phyloP scores from a whole-genome alignment of 1,140 invertebrate species.

The Ladona fulva region DNA sequence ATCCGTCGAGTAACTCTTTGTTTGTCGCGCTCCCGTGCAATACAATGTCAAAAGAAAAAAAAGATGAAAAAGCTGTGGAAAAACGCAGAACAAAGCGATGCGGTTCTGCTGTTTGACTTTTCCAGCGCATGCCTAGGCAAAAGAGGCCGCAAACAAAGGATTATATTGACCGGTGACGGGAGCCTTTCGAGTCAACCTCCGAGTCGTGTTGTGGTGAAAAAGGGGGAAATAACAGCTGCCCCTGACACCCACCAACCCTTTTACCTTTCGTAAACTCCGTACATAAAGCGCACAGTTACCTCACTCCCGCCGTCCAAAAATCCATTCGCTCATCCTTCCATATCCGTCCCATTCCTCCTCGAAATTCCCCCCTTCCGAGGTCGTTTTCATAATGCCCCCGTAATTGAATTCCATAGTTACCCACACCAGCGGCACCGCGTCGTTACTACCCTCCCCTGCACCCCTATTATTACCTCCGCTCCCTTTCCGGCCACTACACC shows the following conservation, averaged over 20 bases:
- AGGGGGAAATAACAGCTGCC: too few relatives aligned
- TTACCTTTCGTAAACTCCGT: too few relatives aligned
- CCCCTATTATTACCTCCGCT: neutral
- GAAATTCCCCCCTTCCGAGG: neutral
- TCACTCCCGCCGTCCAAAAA: too few relatives aligned
- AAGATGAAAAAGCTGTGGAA: too few relatives aligned
- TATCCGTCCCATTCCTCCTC: neutral
- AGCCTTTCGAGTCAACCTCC: neutral
- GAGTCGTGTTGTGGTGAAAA: neutral
- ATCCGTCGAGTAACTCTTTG: too few relatives aligned
- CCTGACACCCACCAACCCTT: too few relatives aligned
- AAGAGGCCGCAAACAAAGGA: neutral
- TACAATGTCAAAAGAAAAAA: too few relatives aligned
- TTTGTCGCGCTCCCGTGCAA: too few relatives aligned
- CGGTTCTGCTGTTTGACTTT: too few relatives aligned
- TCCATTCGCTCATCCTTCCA: neutral
- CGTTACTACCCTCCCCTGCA: neutral
- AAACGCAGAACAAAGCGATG: too few relatives aligned
- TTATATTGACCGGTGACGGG: neutral
- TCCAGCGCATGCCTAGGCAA: neutral
- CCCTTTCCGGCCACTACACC: neutral
- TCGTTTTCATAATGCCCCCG: neutral
- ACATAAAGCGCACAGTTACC: too few relatives aligned
- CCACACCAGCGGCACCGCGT: neutral
- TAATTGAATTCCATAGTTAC: neutral